These are phyloP conservation scores for Sphaerodactylus townsendi DNA, from an alignment of 2,113 vertebrate genomes.

Conservation along the genomic window DNA sequence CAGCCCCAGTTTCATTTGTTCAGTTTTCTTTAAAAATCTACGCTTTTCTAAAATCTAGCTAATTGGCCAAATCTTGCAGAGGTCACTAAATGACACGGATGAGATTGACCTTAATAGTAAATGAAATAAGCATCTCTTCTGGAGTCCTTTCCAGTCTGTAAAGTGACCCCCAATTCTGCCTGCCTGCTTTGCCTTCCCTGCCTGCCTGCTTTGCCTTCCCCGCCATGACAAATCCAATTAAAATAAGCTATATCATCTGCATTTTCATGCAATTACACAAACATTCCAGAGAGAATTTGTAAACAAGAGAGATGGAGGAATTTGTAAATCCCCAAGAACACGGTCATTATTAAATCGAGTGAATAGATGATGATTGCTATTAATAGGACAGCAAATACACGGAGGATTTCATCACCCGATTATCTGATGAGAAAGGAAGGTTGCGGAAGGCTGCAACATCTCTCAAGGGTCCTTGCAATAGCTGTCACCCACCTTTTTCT, in stretches of 20 bases:
- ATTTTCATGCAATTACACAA: constrained; percentile 47
- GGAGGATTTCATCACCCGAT: not conserved
- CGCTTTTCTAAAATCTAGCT: not conserved
- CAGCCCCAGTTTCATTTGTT: constrained; percentile 46
- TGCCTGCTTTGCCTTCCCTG: constrained; percentile 52
- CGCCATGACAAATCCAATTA: constrained; percentile 55
- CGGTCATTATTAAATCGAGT: constrained; percentile 43
- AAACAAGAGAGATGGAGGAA: constrained; percentile 39
- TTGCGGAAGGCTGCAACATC: not conserved
- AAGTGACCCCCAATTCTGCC: constrained; percentile 17
- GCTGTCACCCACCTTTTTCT: not conserved
- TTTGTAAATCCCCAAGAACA: constrained; percentile 51
- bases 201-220: not conserved
- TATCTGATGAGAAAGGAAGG: not conserved
- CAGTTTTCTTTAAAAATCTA: constrained; percentile 46
- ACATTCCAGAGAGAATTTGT: constrained; percentile 48
- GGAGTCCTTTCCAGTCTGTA: constrained; percentile 31
- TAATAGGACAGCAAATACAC: constrained; percentile 39
- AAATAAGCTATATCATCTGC: constrained; percentile 54
- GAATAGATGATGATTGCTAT: constrained; percentile 21
- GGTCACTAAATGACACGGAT: not conserved
- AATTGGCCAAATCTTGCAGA: constrained; percentile 59
- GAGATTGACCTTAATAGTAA: too few relatives aligned
- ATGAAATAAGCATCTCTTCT: constrained; percentile 29
- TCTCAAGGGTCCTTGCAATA: not conserved